phyloP scores from a whole-genome alignment of 2,888 invertebrate genomes.

The Stenodema calcarata region DNA sequence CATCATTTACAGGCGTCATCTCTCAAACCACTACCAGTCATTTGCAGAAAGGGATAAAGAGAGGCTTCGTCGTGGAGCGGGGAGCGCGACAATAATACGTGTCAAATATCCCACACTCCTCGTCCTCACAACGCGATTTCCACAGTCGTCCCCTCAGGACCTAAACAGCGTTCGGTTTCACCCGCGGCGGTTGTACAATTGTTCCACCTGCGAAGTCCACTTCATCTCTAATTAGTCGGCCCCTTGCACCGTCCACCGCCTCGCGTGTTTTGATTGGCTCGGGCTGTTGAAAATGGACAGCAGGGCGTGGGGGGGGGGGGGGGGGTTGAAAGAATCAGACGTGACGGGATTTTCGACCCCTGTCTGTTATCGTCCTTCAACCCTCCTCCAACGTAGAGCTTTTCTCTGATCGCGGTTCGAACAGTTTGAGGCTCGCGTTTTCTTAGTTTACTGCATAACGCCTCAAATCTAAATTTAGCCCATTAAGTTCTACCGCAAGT shows the following conservation, averaged over 20 bases:
- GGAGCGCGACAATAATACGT: conserved; percentile 31
- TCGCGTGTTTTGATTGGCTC: conserved; percentile 18
- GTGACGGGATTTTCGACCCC: conserved; percentile 10
- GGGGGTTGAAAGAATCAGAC: conserved; percentile 15
- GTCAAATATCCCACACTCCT: conserved; percentile 29
- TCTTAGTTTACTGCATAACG: too few species aligned
- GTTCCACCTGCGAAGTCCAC: conserved; percentile 26
- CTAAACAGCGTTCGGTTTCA: neutral
- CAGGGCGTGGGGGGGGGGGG: neutral
- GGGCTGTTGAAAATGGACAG: neutral
- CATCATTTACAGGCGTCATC: conserved; percentile 51
- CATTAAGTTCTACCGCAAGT: too few species aligned
- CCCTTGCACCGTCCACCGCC: neutral
- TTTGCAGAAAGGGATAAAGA: conserved; percentile 29
- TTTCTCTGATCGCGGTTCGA: neutral
- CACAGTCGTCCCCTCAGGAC: neutral
- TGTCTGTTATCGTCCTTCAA: neutral
- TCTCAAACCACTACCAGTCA: conserved; percentile 49
- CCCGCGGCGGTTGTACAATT: neutral
- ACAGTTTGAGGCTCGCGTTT: too few species aligned
- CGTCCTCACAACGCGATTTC: conserved; percentile 11
- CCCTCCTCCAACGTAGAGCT: neutral
- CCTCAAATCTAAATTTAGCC: too few species aligned
- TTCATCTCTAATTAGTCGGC: conserved; percentile 36
- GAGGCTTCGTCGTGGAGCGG: neutral